A percentile compares a stretch with the other conserved stretches of the same genome.
These are phyloP conservation scores for Gallinago media DNA, from an alignment of 2,113 vertebrate genomes.

Conservation along the genomic window DNA sequence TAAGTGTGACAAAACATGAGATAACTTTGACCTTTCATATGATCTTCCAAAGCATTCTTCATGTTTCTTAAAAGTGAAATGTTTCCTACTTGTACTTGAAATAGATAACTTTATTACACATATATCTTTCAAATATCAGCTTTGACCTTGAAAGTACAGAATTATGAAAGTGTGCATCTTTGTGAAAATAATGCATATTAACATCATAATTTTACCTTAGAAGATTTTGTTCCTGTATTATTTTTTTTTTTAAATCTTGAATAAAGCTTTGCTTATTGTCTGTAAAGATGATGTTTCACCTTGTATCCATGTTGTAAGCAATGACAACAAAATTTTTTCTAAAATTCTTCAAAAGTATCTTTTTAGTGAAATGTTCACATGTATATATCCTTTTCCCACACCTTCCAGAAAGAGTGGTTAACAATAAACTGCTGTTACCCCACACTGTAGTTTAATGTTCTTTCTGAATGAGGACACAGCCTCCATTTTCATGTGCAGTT, in stretches of 20 bases:
- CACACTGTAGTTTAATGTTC: background rate
- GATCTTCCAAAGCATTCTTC: background rate
- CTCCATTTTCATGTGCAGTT: background rate
- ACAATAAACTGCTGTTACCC: background rate
- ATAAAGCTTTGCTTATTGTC: background rate
- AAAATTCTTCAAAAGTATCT: background rate
- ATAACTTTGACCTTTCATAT: background rate
- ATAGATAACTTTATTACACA: background rate
- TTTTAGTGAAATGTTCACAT: background rate
- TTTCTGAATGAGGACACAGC: background rate
- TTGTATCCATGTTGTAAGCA: background rate
- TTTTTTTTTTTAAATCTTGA: background rate
- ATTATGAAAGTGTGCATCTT: background rate
- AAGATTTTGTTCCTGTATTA: background rate
- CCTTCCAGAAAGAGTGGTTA: background rate
- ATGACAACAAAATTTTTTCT: background rate
- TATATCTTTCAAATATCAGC: background rate
- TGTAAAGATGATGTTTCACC: background rate
- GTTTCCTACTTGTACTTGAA: background rate
- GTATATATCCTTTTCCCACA: background rate
- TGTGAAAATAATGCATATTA: background rate
- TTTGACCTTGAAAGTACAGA: background rate
- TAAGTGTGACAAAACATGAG: background rate
- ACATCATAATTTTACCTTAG: background rate
- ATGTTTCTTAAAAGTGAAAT: background rate